phyloP scores from a whole-genome alignment of 2,797 vertebrate species.

The Gambusia yucatana region DNA sequence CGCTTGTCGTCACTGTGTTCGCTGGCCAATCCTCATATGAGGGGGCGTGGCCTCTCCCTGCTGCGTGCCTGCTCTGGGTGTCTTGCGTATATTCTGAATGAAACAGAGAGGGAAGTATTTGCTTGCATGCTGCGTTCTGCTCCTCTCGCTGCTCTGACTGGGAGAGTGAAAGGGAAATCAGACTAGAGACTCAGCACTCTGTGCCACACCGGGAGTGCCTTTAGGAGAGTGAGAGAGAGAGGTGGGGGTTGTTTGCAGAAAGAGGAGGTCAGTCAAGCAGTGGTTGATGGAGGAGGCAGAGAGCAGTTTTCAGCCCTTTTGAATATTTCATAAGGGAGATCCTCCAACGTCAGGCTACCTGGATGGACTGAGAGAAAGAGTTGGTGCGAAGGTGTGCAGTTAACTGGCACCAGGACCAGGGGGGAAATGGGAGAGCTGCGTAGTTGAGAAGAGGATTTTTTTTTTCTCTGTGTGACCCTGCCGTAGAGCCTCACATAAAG shows the following conservation, averaged over 20 bases:
- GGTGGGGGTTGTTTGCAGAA: slow-evolving; percentile 57
- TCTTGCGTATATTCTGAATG: slow-evolving; percentile 87
- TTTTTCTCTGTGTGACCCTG: slow-evolving; percentile 49
- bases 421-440: slow-evolving; percentile 37
- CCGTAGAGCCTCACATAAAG: slow-evolving; percentile 60
- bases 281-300: slow-evolving; percentile 60
- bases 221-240: slow-evolving; percentile 41
- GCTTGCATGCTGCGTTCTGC: slow-evolving; percentile 53
- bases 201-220: slow-evolving; percentile 68
- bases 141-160: slow-evolving; percentile 45
- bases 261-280: slow-evolving; percentile 62
- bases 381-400: slow-evolving; percentile 48
- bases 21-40: slow-evolving; percentile 81
- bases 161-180: slow-evolving; percentile 48
- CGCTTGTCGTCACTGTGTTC: slow-evolving; percentile 70
- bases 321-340: slow-evolving; percentile 89
- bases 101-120: slow-evolving; percentile 74
- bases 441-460: slow-evolving; percentile 46
- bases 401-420: slow-evolving; percentile 35
- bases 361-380: slow-evolving; percentile 72
- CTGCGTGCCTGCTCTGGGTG: slow-evolving; percentile 67
- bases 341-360: slow-evolving; percentile 81
- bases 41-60: slow-evolving; percentile 81
- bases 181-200: slow-evolving; percentile 54
- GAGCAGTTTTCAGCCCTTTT: slow-evolving; percentile 75